Base-by-base conservation (phyloP, 2,113 vertebrate genomes). In the Camelus dromedarius region DNA sequence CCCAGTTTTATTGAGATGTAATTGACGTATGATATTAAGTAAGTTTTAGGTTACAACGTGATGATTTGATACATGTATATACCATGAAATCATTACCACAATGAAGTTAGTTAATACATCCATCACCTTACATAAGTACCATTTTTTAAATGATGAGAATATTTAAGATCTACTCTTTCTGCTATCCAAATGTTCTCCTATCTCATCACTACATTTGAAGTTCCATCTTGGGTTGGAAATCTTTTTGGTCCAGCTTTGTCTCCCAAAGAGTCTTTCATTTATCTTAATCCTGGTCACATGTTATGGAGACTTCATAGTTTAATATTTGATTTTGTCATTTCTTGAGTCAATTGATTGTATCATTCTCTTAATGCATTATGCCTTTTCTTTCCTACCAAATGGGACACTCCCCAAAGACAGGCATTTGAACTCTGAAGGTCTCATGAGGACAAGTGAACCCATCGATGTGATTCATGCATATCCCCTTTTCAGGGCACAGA, bases 321-420 rank as follows among this genome's bases (percentile, higher is more conserved):
- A 90, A 72, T 67, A 52, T 62, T 85, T 58, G 35, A 95, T 91
- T 95, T 94, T 52, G 7, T 94, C 72, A 84, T 69, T 96, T 86
- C 19, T 75, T 87, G 24, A 80, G 14, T 90, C 50, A 26, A 79
- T 76, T 81, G 76, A 91, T 62, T 93, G 22, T 73, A 56, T 80
- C 52, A 56, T 69, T 89, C 24, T 62, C 42, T 93, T 72, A 83
- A 54, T 12, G 2, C 54, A 66, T 69, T 62, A 30, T 32, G 35
- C 18, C 32, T 94, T 85, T 30, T 54, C 32, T 88, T 91, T 80
- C 16, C 20, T 64, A 38, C 42, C 48, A 95, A 66, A 32, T 73
- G 75, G 18, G 38, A n/a, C 75, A 58, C 28, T 70, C 76, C 9
- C 89, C 6, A 18, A 75, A 91, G 50, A 64, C 3, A 72, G 42